Percentiles rank a stretch among this genome's conserved stretches.
These are phyloP conservation scores for Iguana delicatissima DNA, from an alignment of 2,797 vertebrate species.

Conservation along the genomic window DNA sequence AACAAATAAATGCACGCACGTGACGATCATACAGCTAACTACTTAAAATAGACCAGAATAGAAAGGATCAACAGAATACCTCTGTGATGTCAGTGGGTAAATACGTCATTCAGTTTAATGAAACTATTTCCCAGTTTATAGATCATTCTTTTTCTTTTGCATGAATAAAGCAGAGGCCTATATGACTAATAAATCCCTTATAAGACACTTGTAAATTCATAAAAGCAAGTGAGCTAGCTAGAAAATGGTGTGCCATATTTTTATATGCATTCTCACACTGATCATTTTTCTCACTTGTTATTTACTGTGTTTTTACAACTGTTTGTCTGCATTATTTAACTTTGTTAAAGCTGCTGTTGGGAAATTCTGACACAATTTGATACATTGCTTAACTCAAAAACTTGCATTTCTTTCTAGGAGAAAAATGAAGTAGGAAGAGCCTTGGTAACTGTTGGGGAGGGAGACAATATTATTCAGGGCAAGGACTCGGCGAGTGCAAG, in stretches of 20 bases:
- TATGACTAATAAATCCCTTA: conserved; percentile 24
- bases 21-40: conserved; percentile 21
- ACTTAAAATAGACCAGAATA: conserved; percentile 16
- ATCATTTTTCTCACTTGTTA: background rate
- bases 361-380: background rate
- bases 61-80: conserved; percentile 37
- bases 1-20: background rate
- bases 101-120: background rate
- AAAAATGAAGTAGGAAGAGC: background rate
- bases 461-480: too few relatives aligned
- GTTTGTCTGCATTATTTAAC: background rate
- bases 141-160: background rate
- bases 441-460: too few relatives aligned
- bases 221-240: background rate
- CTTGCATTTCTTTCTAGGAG: too few relatives aligned
- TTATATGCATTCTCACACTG: background rate
- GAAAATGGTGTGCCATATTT: conserved; percentile 1
- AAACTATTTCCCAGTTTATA: conserved; percentile 48
- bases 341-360: conserved; percentile 20
- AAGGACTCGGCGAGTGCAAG: too few relatives aligned
- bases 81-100: conserved; percentile 36
- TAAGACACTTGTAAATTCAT: conserved; percentile 5
- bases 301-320: conserved; percentile 11
- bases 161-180: background rate
- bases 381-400: conserved; percentile 15